A percentile compares a stretch with the other conserved stretches of the same genome.
phyloP scores from a whole-genome alignment of 2,888 invertebrate species.

The Ophion costatus region DNA sequence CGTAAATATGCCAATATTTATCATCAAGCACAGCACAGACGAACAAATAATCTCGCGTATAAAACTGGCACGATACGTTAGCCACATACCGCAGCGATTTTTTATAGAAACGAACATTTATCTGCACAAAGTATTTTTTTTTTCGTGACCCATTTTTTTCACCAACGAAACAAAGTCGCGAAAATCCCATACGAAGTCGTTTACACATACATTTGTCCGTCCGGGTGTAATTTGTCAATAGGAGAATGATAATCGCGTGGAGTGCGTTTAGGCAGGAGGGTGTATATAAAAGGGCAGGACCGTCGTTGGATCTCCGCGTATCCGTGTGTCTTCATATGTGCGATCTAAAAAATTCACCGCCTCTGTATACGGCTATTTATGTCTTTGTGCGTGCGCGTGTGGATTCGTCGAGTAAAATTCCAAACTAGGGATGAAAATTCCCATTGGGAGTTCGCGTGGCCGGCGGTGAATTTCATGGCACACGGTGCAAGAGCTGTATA shows the following conservation, averaged over 20 bases:
- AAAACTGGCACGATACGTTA: no score
- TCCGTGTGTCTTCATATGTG: slow-evolving; percentile 1
- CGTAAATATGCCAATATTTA: no score
- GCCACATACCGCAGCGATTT: no score
- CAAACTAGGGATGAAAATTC: slow-evolving; percentile 65
- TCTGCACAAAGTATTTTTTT: no score
- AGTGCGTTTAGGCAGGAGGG: slow-evolving; percentile 27
- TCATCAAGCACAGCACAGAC: no score
- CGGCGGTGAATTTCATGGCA: slow-evolving; percentile 62
- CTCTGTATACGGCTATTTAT: background rate
- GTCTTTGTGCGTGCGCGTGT: slow-evolving; percentile 6
- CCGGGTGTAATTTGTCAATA: slow-evolving; percentile 42
- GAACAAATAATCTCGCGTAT: no score
- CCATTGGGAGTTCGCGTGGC: slow-evolving; percentile 58
- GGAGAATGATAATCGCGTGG: slow-evolving; percentile 43
- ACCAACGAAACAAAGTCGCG: background rate
- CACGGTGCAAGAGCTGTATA: slow-evolving; percentile 45
- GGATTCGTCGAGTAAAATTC: slow-evolving; percentile 56
- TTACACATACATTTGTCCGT: slow-evolving; percentile 5
- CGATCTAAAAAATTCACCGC: slow-evolving; percentile 15
- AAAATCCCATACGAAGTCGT: background rate
- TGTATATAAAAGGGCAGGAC: slow-evolving; percentile 43
- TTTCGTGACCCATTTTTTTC: no score
- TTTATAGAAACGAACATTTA: no score
- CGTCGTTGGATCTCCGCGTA: slow-evolving; percentile 38